Conservation (phyloP, 2,888 invertebrate species). For the Lordiphosa fenestrarum region DNA sequence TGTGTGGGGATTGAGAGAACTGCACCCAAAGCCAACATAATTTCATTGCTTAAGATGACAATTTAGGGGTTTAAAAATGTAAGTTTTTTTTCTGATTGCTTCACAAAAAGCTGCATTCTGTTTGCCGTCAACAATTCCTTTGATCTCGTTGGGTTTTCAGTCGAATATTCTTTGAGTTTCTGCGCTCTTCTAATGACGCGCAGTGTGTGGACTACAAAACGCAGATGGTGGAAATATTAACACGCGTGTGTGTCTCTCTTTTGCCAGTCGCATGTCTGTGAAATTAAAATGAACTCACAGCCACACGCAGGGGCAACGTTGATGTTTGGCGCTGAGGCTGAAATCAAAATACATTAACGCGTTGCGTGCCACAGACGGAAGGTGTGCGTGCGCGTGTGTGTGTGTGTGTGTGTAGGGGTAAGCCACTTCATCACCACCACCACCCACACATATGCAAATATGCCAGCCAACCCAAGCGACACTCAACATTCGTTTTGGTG, state of each 20-base stretch:
- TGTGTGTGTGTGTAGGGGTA: constrained; percentile 20
- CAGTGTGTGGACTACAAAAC: constrained; percentile 4
- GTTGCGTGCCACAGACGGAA: constrained; percentile 52
- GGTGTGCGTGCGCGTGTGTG: constrained; percentile 31
- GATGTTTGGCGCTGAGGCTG: constrained; percentile 49
- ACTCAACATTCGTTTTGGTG: constrained; percentile 60
- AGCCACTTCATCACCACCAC: constrained; percentile 41
- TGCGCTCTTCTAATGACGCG: too few relatives aligned
- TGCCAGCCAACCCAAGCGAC: constrained; percentile 55
- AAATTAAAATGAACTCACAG: constrained; percentile 60
- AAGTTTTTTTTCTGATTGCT: too few relatives aligned
- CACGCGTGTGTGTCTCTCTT: constrained; percentile 41
- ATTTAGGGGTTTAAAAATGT: too few relatives aligned
- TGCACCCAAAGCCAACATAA: too few relatives aligned
- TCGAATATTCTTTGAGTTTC: too few relatives aligned
- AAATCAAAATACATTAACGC: constrained; percentile 75
- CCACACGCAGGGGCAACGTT: constrained; percentile 30
- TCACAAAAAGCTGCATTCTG: too few relatives aligned
- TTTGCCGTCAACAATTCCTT: too few relatives aligned
- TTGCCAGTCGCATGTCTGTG: constrained; percentile 35
- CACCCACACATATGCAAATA: constrained; percentile 60
- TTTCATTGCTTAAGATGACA: too few relatives aligned
- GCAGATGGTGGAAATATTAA: constrained; percentile 61
- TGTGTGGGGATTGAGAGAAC: too few relatives aligned
- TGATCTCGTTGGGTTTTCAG: too few relatives aligned